Evolutionary conservation across 2,888 invertebrate species (phyloP), one percentile per base, ranked within the genome.

Genomic region (Hypomecis atomaria): DNA sequence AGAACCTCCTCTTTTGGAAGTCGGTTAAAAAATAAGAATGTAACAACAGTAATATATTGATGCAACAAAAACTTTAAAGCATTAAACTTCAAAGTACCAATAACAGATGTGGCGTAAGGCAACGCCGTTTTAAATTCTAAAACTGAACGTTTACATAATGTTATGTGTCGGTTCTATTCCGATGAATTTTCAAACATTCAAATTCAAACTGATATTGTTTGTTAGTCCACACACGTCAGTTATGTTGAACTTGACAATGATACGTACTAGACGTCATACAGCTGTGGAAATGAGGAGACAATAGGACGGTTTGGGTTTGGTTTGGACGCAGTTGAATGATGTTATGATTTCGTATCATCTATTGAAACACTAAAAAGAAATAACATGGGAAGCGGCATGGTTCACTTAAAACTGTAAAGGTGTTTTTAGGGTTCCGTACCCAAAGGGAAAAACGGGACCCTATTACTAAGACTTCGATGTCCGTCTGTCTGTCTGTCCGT

Each of bases 161-260:
- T 50, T 55, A 50, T 50, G 48, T 62, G 63, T 49, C 61, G 37
- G 61, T 53, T 59, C 40, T 40, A 59, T 54, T 66, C 52, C 62
- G 11, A 65, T 60, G 47, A 57, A 65, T 60, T 67, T 61, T 43
- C 49, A 65, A 60, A 50, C 50, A 59, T 59, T 68, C 68, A 57
- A 50, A 59, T 59, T 68, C 68, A 57, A 50, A 54, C 64, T 45
- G 54, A 62, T 59, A 49, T 62, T 57, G 65, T 59, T 59, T 62
- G 65, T 58, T 36, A 85, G 77, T 82, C 81, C 66, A 67, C 66
- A 75, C 81, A 80, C 82, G 83, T 82, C 71, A 71, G 67, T 84
- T 83, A 77, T 78, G 77, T 78, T 86, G 81, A 87, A 89, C 86
- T 87, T 87, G 85, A 86, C 86, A 87, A 86, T 85, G 82, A 84